phyloP scores from a whole-genome alignment of 2,888 invertebrate species.

The Phymatocera aterrima region DNA sequence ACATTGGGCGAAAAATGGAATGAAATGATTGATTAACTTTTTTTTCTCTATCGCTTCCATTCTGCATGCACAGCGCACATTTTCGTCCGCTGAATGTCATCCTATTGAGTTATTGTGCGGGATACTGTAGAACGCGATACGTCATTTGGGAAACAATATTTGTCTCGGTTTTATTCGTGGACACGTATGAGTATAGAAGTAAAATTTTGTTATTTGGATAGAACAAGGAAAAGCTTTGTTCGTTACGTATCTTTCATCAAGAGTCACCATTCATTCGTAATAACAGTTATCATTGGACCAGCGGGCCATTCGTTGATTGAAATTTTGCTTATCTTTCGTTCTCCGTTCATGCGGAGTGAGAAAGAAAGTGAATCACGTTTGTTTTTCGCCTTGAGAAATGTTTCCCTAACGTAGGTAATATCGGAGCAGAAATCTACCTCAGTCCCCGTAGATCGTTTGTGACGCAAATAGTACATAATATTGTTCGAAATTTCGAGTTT shows the following conservation, averaged over 20 bases:
- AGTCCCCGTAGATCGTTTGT: neutral
- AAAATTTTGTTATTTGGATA: neutral
- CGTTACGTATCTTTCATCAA: neutral
- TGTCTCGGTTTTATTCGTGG: neutral
- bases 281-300: neutral
- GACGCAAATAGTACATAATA: neutral
- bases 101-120: neutral
- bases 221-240: constrained; percentile 10
- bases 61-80: neutral
- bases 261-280: constrained; percentile 6
- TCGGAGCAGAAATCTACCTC: too few species aligned
- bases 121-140: neutral
- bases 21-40: neutral
- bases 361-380: neutral
- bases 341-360: neutral
- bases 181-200: neutral
- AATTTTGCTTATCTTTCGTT: constrained; percentile 6
- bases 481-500: neutral
- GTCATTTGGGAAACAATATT: neutral
- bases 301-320: neutral
- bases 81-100: neutral
- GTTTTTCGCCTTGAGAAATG: neutral
- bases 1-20: neutral
- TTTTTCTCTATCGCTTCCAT: neutral
- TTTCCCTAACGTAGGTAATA: too few species aligned